Evolutionary conservation across 2,888 invertebrate species (phyloP).

Genomic region (Lepidochitona cinerea): DNA sequence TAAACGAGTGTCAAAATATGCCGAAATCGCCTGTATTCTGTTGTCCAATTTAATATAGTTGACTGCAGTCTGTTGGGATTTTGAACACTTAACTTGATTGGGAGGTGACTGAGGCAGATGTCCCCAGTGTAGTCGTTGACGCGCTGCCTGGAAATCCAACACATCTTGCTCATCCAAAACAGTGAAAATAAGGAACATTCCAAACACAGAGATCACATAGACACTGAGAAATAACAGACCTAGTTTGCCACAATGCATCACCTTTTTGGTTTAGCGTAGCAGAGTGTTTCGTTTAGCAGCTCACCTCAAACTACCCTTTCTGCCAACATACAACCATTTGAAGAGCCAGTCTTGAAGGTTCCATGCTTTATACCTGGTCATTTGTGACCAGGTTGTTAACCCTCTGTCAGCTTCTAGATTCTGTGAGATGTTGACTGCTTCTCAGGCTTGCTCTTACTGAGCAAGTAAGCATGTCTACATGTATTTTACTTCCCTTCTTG

Average conservation of each 20-base stretch:
- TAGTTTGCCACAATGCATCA: neutral
- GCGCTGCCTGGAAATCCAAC: neutral
- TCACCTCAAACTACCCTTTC: too few relatives aligned
- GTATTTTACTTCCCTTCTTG: too few relatives aligned
- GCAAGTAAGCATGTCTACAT: too few relatives aligned
- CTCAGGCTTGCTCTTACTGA: too few relatives aligned
- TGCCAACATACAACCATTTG: too few relatives aligned
- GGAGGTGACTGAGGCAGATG: neutral
- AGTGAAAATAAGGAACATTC: neutral
- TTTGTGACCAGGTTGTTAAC: too few relatives aligned
- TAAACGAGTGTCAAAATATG: neutral
- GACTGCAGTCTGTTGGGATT: neutral
- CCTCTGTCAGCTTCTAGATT: too few relatives aligned
- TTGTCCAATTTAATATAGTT: neutral
- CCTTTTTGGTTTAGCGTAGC: neutral
- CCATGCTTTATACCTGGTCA: too few relatives aligned
- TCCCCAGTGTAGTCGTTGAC: neutral
- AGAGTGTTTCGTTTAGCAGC: too few relatives aligned
- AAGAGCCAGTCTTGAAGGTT: too few relatives aligned
- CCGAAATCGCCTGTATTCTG: conserved; percentile 1
- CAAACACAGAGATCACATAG: neutral
- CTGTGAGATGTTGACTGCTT: too few relatives aligned
- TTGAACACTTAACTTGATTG: neutral
- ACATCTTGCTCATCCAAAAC: neutral
- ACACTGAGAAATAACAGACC: neutral